Evolutionary conservation across 2,797 vertebrate genomes (phyloP), one percentile per base, ranked within the genome.

Genomic region (Melanotaenia nigrans): DNA sequence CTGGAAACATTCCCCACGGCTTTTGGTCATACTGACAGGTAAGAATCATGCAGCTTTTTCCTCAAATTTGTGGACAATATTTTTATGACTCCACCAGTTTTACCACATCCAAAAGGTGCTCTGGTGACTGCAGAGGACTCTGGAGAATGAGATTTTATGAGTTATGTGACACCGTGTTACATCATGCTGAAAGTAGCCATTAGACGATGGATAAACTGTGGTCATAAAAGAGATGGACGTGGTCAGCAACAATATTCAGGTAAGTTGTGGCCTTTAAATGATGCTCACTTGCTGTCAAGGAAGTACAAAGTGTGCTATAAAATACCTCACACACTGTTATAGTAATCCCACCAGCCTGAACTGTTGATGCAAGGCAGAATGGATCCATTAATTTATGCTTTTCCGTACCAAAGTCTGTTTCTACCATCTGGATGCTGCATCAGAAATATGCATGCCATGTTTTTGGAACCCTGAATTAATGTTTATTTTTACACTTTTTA

Each of bases 241-340:
- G n/a, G 49, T 53, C 49, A 53, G 51, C 51, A 54, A 54, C 51
- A 28, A 54, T 54, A 54, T 14, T 25, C 22, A 13, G 49, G 22
- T 12, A 53, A 53, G 49, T 53, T 54, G 51, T 54, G 51, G 51
- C 51, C 51, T 54, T 54, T 54, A 54, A 54, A 71, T 49, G 51
- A 54, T 25, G 51, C 51, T 54, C 9, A 13, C 22, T 54, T 54
- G 51, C 22, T 54, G 24, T 54, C 51, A 54, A 28, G 3, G 22
- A 13, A 24, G 5, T 25, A 54, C 13, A 28, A 25, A 54, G 5
- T 54, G 51, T 54, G 51, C 51, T 13, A 54, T 54, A 54, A 54
- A 54, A 54, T 6, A 54, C 24, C 22, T 25, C 11, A 28, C 24
- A 13, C 24, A 28, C 24, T 24, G 11, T 54, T 54, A 14, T 25